A percentile compares a stretch with the other conserved stretches of the same genome.
Conservation (phyloP, 2,113 vertebrate species). For the Gopherus flavomarginatus region DNA sequence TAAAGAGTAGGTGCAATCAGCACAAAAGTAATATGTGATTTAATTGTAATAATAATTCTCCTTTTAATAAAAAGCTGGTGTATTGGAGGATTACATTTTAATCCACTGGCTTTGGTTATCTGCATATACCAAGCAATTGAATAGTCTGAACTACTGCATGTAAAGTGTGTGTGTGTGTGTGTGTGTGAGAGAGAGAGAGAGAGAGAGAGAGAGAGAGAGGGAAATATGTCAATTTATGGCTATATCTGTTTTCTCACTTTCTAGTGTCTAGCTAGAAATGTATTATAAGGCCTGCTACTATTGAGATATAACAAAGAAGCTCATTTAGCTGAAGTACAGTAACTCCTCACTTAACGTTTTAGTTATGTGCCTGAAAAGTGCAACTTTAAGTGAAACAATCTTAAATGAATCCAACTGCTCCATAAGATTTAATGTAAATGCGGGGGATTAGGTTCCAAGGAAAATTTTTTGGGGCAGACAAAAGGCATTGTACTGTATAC, state of each 20-base stretch:
- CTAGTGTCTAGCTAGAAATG: neutral
- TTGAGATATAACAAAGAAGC: neutral
- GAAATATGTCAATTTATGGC: neutral
- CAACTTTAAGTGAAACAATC: no score
- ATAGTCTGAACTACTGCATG: neutral
- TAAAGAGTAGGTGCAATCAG: neutral
- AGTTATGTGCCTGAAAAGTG: no score
- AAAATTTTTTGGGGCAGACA: no score
- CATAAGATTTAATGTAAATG: no score
- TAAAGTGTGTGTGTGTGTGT: neutral
- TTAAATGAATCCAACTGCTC: no score
- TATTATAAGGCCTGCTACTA: neutral
- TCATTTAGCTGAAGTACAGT: neutral
- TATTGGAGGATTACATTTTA: neutral
- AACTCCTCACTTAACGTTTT: no score
- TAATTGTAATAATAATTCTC: neutral
- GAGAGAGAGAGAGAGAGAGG: no score
- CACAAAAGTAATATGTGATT: neutral
- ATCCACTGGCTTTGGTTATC: neutral
- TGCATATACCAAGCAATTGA: neutral
- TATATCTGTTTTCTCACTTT: neutral
- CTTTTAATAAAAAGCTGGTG: neutral
- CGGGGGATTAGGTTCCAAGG: no score
- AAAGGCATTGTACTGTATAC: no score
- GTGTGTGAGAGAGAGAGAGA: no score